Percentiles rank a stretch among this genome's conserved stretches.
phyloP scores from a whole-genome alignment of 2,113 vertebrate species.

The Chiloscyllium plagiosum region DNA sequence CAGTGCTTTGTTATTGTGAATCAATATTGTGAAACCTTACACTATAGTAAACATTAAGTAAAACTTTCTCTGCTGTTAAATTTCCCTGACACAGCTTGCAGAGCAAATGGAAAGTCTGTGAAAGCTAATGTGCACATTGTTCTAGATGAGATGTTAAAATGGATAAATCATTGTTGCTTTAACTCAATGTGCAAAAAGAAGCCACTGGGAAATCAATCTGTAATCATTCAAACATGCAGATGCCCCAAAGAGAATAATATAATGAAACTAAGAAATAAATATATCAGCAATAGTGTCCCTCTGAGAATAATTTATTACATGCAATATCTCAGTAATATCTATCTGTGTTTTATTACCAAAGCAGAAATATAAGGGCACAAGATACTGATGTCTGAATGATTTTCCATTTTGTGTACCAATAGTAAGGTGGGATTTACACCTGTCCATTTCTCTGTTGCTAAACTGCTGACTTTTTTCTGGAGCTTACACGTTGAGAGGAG shows the following conservation, averaged over 20 bases:
- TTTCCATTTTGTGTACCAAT: not conserved
- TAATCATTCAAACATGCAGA: not conserved
- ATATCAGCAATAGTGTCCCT: not conserved
- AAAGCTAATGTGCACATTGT: not conserved
- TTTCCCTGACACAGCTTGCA: not conserved
- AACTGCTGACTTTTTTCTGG: not conserved
- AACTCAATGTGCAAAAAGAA: not conserved
- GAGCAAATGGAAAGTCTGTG: not conserved
- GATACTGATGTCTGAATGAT: not conserved
- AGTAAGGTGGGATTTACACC: not conserved
- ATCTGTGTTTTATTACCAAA: not conserved
- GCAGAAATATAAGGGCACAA: not conserved
- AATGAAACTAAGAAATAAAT: not conserved
- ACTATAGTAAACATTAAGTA: not conserved
- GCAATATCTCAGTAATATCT: not conserved
- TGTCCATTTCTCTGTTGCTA: not conserved
- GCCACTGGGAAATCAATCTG: not conserved
- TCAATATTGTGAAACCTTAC: not conserved
- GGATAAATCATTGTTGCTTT: not conserved
- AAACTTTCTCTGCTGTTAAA: not conserved
- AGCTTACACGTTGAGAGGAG: not conserved
- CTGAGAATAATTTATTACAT: not conserved
- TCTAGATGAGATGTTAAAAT: not conserved
- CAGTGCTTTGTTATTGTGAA: not conserved
- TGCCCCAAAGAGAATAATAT: not conserved